Evolutionary conservation across 2,888 invertebrate genomes (phyloP), one percentile per base, ranked within the genome.

Genomic region (Trissonchulus latispiculum): DNA sequence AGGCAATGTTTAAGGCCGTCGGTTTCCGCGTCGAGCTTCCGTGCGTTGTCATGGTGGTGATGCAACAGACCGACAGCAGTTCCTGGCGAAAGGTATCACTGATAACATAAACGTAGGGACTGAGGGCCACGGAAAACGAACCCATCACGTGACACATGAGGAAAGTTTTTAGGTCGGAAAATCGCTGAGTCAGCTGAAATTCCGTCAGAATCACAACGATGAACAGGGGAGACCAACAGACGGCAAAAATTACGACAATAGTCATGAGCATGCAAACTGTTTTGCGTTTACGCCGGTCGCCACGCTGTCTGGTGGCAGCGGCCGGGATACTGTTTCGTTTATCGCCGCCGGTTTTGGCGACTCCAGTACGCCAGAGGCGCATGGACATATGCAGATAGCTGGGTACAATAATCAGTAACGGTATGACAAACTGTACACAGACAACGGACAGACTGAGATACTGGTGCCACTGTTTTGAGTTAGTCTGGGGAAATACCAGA

Each of bases 161-260:
- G 36, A 36, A 68, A 32, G 33, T 33, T n/a, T 28, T 36, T 36
- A 36, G 36, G 36, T 33, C 36, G 3, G 36, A 33, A 3, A 68
- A 15, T 28, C 3, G 15, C 3, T n/a, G 33, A 3, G 36, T n/a
- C 8, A 33, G 3, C 8, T 33, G 35, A 33, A 68, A 68, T 36
- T 33, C 33, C n/a, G 36, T 36, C 69, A 68, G n/a, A 31, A 68
- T 68, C 15, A 68, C 69, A 33, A 68, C 36, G 15, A 33, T 36
- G n/a, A 68, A 68, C 36, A 68, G 36, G 35, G 69, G 69, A 31
- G 35, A 36, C 69, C 69, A 68, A 33, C 69, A 68, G 2, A 68
- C 15, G 8, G 36, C 29, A n/a, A 68, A 68, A 8, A 68, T 68
- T 35, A 33, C 36, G n/a, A 68, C 33, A 15, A 68, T 68, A n/a